Conservation (phyloP, 53 echinoderm and acorn worm genomes). For the Astropecten irregularis region DNA sequence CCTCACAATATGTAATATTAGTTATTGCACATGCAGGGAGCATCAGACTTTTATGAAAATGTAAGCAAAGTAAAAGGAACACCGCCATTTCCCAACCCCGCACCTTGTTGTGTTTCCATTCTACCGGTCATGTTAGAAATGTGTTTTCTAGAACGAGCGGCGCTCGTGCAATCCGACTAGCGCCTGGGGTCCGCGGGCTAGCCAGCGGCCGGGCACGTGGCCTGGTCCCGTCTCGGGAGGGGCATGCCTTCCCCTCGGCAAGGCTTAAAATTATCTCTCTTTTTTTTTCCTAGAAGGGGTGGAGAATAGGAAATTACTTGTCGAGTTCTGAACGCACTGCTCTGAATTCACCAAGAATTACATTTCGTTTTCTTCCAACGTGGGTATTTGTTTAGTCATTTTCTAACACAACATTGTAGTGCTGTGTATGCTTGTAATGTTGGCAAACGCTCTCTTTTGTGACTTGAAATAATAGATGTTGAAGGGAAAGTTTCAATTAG, state of each 20-base stretch:
- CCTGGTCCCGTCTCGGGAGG: neutral
- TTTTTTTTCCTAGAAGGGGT: neutral
- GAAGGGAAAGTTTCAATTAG: neutral
- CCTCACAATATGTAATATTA: too few species aligned
- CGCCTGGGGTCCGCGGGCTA: neutral
- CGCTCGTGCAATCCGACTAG: conserved; percentile 14
- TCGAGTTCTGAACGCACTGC: conserved; percentile 9
- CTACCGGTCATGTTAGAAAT: conserved; percentile 20
- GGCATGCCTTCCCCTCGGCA: conserved; percentile 2
- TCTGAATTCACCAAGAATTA: conserved; percentile 36
- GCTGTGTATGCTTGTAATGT: neutral
- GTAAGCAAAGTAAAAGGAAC: neutral
- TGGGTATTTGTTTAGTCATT: neutral
- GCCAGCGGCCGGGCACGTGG: conserved; percentile 32
- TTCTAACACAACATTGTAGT: neutral
- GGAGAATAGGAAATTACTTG: conserved; percentile 42
- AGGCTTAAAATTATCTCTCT: conserved; percentile 20
- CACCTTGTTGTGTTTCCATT: conserved; percentile 33
- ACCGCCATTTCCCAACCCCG: neutral
- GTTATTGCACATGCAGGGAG: too few species aligned
- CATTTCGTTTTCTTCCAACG: neutral
- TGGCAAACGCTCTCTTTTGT: neutral
- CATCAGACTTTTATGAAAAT: conserved; percentile 17
- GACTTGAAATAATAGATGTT: neutral
- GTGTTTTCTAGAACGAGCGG: conserved; percentile 21